Base-by-base conservation (phyloP, 37 sponge, comb jelly and placozoan genomes). In the Geodia barretti region DNA sequence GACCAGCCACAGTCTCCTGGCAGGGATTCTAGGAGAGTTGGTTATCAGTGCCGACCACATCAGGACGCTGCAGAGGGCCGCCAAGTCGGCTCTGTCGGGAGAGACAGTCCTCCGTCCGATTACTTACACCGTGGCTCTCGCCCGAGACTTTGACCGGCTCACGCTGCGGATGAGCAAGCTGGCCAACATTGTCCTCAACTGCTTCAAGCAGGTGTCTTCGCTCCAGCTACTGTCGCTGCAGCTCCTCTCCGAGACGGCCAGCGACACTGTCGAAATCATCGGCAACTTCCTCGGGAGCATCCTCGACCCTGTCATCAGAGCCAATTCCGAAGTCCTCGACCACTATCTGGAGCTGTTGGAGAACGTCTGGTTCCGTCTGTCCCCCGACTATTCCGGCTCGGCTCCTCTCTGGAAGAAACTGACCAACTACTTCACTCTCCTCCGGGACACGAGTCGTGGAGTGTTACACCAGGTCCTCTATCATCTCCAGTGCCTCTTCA, bases 171-270 rank as follows among this genome's bases (percentile, higher is more conserved):
- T 90, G 65, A 75, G 86, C 66, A 84, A 81, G 32, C 75, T 90
- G 62, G 84, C 90, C 0, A 39, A 76, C 41, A 47, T 79, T 41
- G 70, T 90, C 14, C 72, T 90, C 5, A 43, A 62, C 67, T 74
- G 80, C n/a, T 90, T 84, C 79, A 79, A 68, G 20, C 42, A 35
- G 3, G 81, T 90, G 14, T 85, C 90, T 0, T 38, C 31, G 43
- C 74, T 90, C n/a, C 90, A 90, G 78, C 73, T 90, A n/a, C 90
- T 90, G 62, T 85, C 90, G 24, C 68, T 88, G 4, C 71, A 76
- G 42, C 84, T 88, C 24, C 79, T 88, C 41, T 85, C 86, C 1
- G 79, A 78, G 26, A 85, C 86, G 25, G 74, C 83, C 29, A 75
- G 68, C 3, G 90, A 90, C 69, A 70, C 62, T 41, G 67, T 85